Evolutionary conservation across 2,888 invertebrate species (phyloP), one percentile per base, ranked within the genome.

Genomic region (Drosophila atroscutellata): DNA sequence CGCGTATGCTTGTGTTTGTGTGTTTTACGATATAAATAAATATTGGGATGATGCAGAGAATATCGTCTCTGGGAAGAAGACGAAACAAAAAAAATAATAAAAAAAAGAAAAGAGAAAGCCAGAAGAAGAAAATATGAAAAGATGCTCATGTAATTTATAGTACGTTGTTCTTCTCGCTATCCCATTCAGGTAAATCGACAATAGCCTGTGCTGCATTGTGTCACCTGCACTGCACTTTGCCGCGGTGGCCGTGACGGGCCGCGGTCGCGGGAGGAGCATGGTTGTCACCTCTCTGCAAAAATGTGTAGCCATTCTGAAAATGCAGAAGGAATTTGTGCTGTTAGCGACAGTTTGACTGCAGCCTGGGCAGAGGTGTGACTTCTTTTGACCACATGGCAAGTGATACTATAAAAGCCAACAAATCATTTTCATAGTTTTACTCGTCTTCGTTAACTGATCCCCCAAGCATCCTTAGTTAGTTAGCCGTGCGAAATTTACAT

Each of bases 281-380:
- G 11, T 1, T 36, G 54, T 18, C 54, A 54, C 36, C 54, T 54
- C 36, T 34, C 18, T 24, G 28, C 52, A 30, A 24, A 24, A 24
- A 54, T 15, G 36, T 54, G 18, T 24, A 1, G 42, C 52, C 24
- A 51, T 51, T 30, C 51, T 56, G 84, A 78, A 81, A 81, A 52
- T 52, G 52, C 57, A 63, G 70, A 74, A 82, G 81, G 86, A 86
- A 85, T 84, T 81, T 62, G 75, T 79, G 81, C 81, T 86, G 51
- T 64, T 9, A 65, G 76, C 62, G 66, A 55, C 62, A 72, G 68
- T 64, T 65, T 64, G 32, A 65, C 57, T 62, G 76, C 64, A 64
- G 75, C 56, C 55, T 32, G 36, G 49, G 36, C 55, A 34, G 66
- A 36, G 60, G 30, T 55, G 30, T 51, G 63, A 63, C 61, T 58